Evolutionary conservation across 2,113 vertebrate species (phyloP).

Genomic region (Marmota monax): DNA sequence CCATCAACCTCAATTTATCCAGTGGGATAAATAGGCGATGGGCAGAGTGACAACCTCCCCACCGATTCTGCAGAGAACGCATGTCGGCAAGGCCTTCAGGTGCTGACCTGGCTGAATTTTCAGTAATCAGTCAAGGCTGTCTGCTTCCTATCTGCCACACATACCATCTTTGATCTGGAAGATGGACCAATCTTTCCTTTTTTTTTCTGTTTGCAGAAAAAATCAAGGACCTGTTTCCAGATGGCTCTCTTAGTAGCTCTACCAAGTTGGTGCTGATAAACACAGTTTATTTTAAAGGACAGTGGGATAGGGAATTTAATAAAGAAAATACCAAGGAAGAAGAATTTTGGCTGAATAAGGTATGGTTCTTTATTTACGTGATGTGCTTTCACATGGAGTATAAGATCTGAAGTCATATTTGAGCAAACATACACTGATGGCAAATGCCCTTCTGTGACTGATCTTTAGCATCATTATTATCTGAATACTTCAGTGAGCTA

Average conservation of each 20-base stretch:
- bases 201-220: constrained; percentile 85
- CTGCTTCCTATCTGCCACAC: accelerated
- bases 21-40: neutral
- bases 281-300: constrained; percentile 92
- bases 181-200: neutral
- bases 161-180: neutral
- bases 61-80: neutral
- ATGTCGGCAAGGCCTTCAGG: neutral
- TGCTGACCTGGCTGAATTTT: neutral
- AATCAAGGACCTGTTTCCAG: constrained; percentile 90
- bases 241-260: constrained; percentile 81
- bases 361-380: constrained; percentile 39
- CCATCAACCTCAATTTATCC: neutral
- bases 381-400: neutral
- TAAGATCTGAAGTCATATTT: neutral
- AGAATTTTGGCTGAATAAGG: constrained; percentile 89
- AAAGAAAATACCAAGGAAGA: constrained; percentile 87
- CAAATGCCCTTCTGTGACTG: neutral
- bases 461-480: neutral
- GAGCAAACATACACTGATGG: too few relatives aligned
- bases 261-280: constrained; percentile 90
- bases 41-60: neutral
- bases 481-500: neutral
- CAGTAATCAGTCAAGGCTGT: too few relatives aligned
- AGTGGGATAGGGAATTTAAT: constrained; percentile 88